Evolutionary conservation across 2,888 invertebrate genomes (phyloP).

Genomic region (Phytoseiulus persimilis): DNA sequence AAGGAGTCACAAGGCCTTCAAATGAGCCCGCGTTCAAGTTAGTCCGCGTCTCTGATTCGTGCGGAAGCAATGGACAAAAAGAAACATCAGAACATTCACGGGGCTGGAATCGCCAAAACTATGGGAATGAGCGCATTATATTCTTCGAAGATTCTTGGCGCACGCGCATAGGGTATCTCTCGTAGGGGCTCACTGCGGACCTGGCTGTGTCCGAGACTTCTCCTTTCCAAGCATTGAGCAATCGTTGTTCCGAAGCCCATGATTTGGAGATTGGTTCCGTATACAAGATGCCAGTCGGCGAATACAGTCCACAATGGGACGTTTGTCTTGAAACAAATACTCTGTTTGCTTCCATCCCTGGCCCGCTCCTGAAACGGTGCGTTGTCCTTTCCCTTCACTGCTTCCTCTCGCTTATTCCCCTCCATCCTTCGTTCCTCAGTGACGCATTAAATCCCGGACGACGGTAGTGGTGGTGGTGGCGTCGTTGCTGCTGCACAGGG

Average conservation of each 20-base stretch:
- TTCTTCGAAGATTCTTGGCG: background rate
- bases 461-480: background rate
- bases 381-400: background rate
- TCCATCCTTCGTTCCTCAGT: conserved; percentile 22
- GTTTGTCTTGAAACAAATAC: background rate
- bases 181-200: background rate
- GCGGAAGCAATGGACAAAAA: no score
- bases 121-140: background rate
- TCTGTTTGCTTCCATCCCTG: background rate
- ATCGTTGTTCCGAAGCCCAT: background rate
- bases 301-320: background rate
- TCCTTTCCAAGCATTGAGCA: background rate
- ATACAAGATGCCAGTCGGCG: background rate
- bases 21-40: background rate
- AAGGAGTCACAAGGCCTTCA: background rate
- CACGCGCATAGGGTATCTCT: background rate
- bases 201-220: background rate
- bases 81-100: no score
- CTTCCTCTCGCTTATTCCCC: background rate
- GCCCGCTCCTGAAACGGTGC: background rate
- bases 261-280: background rate
- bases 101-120: background rate
- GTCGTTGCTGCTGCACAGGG: background rate
- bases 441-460: conserved; percentile 36
- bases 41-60: background rate